Base-by-base conservation (phyloP, 2,888 invertebrate species). In the Drosophila colorata region DNA sequence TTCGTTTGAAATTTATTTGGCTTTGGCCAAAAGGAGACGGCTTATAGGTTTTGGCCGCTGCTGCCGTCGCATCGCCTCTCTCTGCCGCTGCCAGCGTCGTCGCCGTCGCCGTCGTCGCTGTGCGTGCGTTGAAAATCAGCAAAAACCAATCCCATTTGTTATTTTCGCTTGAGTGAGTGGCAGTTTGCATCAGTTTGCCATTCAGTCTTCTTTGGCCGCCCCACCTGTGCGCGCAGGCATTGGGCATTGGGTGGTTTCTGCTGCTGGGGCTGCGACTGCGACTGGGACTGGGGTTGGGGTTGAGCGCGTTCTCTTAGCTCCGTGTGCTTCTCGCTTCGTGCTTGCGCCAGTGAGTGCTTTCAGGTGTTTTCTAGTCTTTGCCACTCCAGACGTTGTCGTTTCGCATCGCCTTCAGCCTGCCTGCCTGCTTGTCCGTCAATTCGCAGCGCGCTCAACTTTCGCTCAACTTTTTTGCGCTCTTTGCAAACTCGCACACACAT, bases 141-240 rank as follows among this genome's bases (percentile, higher is more conserved):
- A 92, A 92, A 92, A 92, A 92, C 92, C 92, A 92, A 92, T 92
- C 92, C 92, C 92, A 92, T 92, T 92, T 92, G 91, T 92, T 92
- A 92, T 92, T 89, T 90, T 91, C 91, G 90, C 91, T 90, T 91
- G 90, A 90, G 90, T 90, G 91, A 90, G 90, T 91, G 91, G 91
- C 90, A 90, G 90, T 90, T 90, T 90, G 91, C 90, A 91, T 90
- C 91, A 90, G 89, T 86, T 80, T 77, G 84, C 78, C 80, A 75
- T 89, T 89, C 85, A 87, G 83, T 87, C 84, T 78, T 79, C 78
- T 76, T 74, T 55, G 74, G 72, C 69, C 84, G 75, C 77, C 77
- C 73, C 80, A 82, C 82, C 86, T 85, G 82, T 72, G 78, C 72
- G 78, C 77, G 74, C 66, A 67, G 69, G 67, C 74, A 60, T 74